Conservation (phyloP, 2,797 vertebrate species). For the Eulemur coronatus region DNA sequence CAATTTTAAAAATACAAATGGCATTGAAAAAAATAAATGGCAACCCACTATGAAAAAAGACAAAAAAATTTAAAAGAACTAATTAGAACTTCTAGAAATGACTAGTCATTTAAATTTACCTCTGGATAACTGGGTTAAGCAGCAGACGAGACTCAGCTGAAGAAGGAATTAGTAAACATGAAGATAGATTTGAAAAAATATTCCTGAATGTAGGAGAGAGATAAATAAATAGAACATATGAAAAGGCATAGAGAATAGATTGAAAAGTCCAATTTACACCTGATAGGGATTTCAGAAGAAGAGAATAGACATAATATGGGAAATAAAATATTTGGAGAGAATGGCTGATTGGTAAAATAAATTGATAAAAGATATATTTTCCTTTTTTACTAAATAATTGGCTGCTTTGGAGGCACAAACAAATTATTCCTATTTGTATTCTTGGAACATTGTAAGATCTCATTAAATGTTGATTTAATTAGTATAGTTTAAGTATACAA, state of each 20-base stretch:
- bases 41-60: background rate
- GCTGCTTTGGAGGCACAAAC: background rate
- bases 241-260: background rate
- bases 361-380: background rate
- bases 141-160: background rate
- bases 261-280: background rate
- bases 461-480: conserved; percentile 15
- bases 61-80: background rate
- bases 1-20: conserved; percentile 18
- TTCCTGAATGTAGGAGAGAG: background rate
- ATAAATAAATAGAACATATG: background rate
- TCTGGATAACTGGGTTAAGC: background rate
- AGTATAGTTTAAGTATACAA: background rate
- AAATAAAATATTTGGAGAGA: conserved; percentile 2
- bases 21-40: background rate
- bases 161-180: background rate
- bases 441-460: background rate
- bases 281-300: background rate
- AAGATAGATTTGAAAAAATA: conserved; percentile 10
- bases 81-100: background rate
- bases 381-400: conserved; percentile 6
- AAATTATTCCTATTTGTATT: background rate
- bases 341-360: background rate
- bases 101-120: conserved; percentile 17
- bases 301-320: background rate